These are phyloP conservation scores for Pluvianellus socialis DNA, from an alignment of 2,113 vertebrate species.

Conservation along the genomic window DNA sequence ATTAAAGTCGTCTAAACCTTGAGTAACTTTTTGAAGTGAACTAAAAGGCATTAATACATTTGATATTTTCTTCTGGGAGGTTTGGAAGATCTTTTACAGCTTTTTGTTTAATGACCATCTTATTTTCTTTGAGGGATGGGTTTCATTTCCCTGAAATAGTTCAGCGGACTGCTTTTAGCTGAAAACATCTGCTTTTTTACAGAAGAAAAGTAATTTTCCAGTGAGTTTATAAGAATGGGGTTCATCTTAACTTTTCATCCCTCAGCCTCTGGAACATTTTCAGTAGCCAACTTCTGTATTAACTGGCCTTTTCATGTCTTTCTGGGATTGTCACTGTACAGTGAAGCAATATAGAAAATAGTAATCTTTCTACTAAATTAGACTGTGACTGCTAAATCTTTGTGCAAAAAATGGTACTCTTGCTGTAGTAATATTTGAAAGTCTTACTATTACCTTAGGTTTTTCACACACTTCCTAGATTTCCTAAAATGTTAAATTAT, in stretches of 20 bases:
- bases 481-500: too few relatives aligned
- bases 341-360: not conserved
- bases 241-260: not conserved
- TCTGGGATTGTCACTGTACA: not conserved
- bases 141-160: not conserved
- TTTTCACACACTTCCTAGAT: not conserved
- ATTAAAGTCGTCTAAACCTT: not conserved
- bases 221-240: not conserved
- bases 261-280: not conserved
- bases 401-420: not conserved
- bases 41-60: not conserved
- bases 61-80: not conserved
- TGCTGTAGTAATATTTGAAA: not conserved
- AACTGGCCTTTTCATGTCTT: not conserved
- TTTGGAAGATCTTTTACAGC: not conserved
- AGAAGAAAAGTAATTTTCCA: not conserved
- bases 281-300: not conserved
- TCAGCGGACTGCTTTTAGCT: not conserved
- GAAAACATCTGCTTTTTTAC: not conserved
- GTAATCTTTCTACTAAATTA: not conserved
- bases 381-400: not conserved
- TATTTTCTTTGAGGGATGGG: not conserved
- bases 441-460: not conserved
- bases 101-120: not conserved
- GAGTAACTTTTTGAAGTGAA: not conserved